phyloP scores from a whole-genome alignment of 37 sponge, comb jelly and placozoan genomes.

The Petrosia ficiformis region DNA sequence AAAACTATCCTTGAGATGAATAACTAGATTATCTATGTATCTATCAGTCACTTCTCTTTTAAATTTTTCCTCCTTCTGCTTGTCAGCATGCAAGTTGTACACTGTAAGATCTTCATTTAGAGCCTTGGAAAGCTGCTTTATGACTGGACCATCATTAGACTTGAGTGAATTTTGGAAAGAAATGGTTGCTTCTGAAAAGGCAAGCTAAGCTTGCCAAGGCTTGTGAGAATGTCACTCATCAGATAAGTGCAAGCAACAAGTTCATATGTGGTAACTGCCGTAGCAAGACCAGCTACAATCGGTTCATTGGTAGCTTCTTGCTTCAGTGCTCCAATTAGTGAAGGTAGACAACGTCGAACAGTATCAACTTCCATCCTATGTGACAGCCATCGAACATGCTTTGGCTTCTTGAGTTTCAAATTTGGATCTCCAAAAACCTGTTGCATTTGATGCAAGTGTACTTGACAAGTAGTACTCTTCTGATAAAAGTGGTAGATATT shows the following conservation, averaged over 20 bases:
- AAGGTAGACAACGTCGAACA: slow-evolving; percentile 31
- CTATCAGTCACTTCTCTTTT: too few species aligned
- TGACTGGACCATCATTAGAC: too few species aligned
- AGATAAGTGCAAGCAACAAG: slow-evolving; percentile 15
- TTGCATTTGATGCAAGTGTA: slow-evolving; percentile 43
- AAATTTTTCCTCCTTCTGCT: too few species aligned
- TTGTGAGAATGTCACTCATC: slow-evolving; percentile 17
- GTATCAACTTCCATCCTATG: slow-evolving; percentile 35
- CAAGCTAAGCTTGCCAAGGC: slow-evolving; percentile 9
- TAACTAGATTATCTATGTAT: too few species aligned
- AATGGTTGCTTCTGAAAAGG: slow-evolving; percentile 36
- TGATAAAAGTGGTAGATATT: slow-evolving; percentile 40
- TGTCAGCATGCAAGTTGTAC: too few species aligned
- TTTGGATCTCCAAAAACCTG: slow-evolving; percentile 31
- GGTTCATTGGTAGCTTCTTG: slow-evolving; percentile 24
- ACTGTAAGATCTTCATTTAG: too few species aligned
- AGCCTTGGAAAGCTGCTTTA: too few species aligned
- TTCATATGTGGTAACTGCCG: slow-evolving; percentile 23
- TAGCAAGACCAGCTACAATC: slow-evolving; percentile 15
- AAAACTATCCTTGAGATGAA: too few species aligned
- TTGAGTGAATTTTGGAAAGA: too few species aligned
- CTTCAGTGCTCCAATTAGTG: slow-evolving; percentile 31
- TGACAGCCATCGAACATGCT: slow-evolving; percentile 43
- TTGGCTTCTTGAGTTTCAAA: slow-evolving; percentile 31
- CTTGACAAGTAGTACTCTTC: slow-evolving; percentile 45